These are phyloP conservation scores for Geothlypis trichas DNA, from an alignment of 2,113 vertebrate species.

Conservation along the genomic window DNA sequence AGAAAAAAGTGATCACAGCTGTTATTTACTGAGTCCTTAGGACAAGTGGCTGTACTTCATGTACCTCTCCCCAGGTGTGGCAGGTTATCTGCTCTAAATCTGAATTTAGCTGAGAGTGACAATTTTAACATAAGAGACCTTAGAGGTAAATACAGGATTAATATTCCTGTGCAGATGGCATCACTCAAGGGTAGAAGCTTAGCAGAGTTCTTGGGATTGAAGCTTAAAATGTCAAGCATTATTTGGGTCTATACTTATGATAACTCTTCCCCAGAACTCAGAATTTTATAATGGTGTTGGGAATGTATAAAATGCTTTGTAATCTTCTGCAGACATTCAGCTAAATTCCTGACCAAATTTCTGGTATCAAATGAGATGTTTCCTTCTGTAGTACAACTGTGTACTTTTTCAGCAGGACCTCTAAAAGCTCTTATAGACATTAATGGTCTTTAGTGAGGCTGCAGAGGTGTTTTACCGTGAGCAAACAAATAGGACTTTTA, in stretches of 20 bases:
- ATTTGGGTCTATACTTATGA: background rate
- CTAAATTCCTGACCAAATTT: background rate
- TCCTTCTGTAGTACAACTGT: background rate
- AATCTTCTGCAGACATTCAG: background rate
- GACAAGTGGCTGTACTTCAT: background rate
- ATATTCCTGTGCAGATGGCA: background rate
- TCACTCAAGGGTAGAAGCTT: background rate
- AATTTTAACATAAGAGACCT: background rate
- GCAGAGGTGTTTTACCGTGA: background rate
- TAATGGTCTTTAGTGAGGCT: background rate
- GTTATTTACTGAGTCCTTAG: background rate
- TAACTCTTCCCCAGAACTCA: background rate
- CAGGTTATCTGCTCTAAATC: background rate
- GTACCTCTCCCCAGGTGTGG: background rate
- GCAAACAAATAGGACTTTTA: background rate
- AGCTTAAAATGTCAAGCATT: background rate
- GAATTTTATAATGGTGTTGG: background rate
- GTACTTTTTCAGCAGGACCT: background rate
- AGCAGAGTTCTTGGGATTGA: background rate
- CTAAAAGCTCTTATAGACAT: background rate
- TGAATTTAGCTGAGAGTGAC: background rate
- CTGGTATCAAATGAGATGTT: background rate
- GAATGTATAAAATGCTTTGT: background rate
- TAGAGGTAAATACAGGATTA: background rate
- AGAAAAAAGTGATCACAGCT: background rate